Base-by-base conservation (phyloP, 2,888 invertebrate species). In the Tanytarsus gracilentus region DNA sequence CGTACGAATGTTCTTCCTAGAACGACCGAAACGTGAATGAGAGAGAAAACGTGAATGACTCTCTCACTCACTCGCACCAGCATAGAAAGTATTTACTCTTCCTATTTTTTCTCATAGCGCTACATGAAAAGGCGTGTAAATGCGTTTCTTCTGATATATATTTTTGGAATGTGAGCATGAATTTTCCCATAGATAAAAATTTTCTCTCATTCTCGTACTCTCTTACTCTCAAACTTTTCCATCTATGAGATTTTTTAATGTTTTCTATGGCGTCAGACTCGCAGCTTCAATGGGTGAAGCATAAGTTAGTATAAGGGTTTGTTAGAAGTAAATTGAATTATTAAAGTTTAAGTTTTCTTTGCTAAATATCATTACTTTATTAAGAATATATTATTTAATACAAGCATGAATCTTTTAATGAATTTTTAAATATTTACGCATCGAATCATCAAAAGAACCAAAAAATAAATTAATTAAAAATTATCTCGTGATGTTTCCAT, bases 21-120 rank as follows among this genome's bases (percentile, higher is more conserved):
- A 55, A 40, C 55, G 55, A n/a, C 8, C 33, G 8, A 39, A 23
- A 26, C 26, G 40, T 26, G 55, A 55, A 55, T 55, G 55, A 55
- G 55, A 55, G 39, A 16, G 49, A 14, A 49, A 49, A 26, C 26
- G 23, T 49, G 6, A 2, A 26, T 3, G 23, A n/a, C 18, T 25
- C 4, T 49, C 23, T 48, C 48, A 23, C 4, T 18, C 26, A 23
- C 9, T 26, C n/a, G 49, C 23, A 49, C 25, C 49, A 49, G 26
- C 25, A 49, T 49, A 30, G 30, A 30, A 11, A 6, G n/a, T n/a
- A n/a, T n/a, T n/a, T n/a, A n/a, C n/a, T n/a, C n/a, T n/a, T n/a
- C n/a, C n/a, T n/a, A n/a, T n/a, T n/a, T n/a, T n/a, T n/a, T n/a
- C n/a, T n/a, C n/a, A n/a, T n/a, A n/a, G n/a, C n/a, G n/a, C n/a